Evolutionary conservation across 1,140 invertebrate genomes (phyloP).

Genomic region (Drosophila persimilis): DNA sequence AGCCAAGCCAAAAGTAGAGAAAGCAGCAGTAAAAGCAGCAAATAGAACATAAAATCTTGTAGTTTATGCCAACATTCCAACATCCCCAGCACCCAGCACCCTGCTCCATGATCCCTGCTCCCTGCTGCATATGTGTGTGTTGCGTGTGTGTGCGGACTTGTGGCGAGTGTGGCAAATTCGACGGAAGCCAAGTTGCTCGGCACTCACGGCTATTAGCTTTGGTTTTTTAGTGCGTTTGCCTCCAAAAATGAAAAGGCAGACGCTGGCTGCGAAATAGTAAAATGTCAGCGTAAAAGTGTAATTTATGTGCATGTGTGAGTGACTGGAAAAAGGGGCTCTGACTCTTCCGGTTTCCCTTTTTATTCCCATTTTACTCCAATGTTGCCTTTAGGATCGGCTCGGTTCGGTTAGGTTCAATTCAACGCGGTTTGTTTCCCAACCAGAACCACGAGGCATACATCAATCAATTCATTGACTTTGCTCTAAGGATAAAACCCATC

Average conservation of each 20-base stretch:
- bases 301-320: constrained; percentile 76
- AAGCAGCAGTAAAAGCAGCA: constrained; percentile 22
- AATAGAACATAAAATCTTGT: constrained; percentile 68
- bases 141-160: constrained; percentile 28
- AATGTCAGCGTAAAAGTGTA: constrained; percentile 81
- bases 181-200: constrained; percentile 55
- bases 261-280: constrained; percentile 69
- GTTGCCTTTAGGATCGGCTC: constrained; percentile 29
- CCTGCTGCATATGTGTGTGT: constrained; percentile 34
- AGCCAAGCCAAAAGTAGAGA: constrained; percentile 7
- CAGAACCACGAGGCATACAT: constrained; percentile 34
- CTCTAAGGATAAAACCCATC: constrained; percentile 49
- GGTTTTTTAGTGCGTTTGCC: constrained; percentile 69
- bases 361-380: constrained; percentile 69
- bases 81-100: too few species aligned
- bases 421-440: constrained; percentile 3
- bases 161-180: constrained; percentile 15
- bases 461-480: constrained; percentile 76
- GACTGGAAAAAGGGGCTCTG: neutral
- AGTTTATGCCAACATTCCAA: constrained; percentile 62
- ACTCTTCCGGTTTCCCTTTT: constrained; percentile 38
- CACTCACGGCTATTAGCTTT: constrained; percentile 71
- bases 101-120: too few species aligned
- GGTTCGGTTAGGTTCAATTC: neutral
- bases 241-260: constrained; percentile 72